A percentile compares a stretch with the other conserved stretches of the same genome.
Conservation (phyloP, 2,888 invertebrate species). For the Orchesellides sinensis region DNA sequence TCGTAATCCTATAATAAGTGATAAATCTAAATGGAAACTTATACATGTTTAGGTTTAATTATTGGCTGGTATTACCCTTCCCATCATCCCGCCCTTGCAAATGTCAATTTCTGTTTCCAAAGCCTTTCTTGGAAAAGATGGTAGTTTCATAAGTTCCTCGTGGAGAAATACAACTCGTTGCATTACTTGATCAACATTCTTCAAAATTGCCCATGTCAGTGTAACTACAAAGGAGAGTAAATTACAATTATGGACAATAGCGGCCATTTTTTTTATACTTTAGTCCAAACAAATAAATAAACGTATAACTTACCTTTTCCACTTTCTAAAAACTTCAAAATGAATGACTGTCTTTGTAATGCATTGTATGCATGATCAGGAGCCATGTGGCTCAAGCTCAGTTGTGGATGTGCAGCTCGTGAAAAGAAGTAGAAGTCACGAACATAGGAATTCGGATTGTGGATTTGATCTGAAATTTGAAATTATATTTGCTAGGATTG, state of each 20-base stretch:
- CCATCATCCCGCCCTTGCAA: conserved; percentile 92
- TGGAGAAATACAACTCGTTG: conserved; percentile 98
- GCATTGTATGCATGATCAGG: conserved; percentile 93
- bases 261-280: neutral
- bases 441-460: conserved; percentile 96
- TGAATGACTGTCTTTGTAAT: conserved; percentile 92
- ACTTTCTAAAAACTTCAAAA: conserved; percentile 97
- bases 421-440: conserved; percentile 97
- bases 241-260: neutral
- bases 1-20: too few species aligned
- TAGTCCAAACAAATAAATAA: conserved; percentile 2
- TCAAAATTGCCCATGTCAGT: conserved; percentile 93
- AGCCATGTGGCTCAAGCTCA: conserved; percentile 95
- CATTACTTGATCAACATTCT: conserved; percentile 94
- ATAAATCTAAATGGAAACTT: neutral
- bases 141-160: conserved; percentile 98
- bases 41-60: neutral
- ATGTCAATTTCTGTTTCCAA: conserved; percentile 96
- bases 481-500: neutral
- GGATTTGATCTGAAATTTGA: conserved; percentile 89
- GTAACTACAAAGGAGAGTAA: conserved; percentile 79
- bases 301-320: conserved; percentile 83
- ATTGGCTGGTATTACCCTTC: conserved; percentile 81
- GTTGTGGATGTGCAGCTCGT: conserved; percentile 97
- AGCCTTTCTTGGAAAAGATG: conserved; percentile 98